Base-by-base conservation (phyloP, 2,797 vertebrate genomes). In the Periparus ater region DNA sequence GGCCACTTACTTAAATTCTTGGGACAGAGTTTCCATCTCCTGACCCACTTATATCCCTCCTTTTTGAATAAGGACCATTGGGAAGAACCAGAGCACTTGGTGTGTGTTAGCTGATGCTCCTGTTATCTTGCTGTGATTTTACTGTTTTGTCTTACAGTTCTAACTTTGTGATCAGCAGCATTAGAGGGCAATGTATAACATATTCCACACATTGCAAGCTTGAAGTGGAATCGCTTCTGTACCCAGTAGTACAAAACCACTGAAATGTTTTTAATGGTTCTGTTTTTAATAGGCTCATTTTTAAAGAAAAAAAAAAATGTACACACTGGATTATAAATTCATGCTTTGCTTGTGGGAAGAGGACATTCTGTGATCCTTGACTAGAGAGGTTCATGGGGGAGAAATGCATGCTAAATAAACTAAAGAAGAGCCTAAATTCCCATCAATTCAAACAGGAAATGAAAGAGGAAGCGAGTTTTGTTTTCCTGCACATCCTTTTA, bases 361-460 rank as follows among this genome's bases (percentile, higher is more conserved):
- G 50, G 44, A 73, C 25, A 38, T 88, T 90, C 45, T 57, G 57
- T 82, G 71, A 84, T 53, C 45, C 36, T 70, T 63, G 36, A 66
- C 44, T 75, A 61, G 48, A 84, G 30, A 53, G 30, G 55, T 26
- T 57, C 67, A 82, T 8, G 3, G 45, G 53, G 48, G 60, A 89
- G 38, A 22, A 91, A 47, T 2, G 8, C 10, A 70, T 88, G 60
- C 53, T 42, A 91, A 87, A 60, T 63, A 60, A 92, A 88, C 23
- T 55, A 36, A 82, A 79, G 44, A 78, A 57, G 16, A 81, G 29
- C 34, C 36, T 5, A 1, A 86, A 89, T 53, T 91, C 62, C 62
- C 80, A 89, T 63, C 45, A 79, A 3, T 76, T 86, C 48, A 71
- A 91, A 82, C 27, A 89, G 92, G 93, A 96, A 95, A 95, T 1